Evolutionary conservation across 1,140 invertebrate genomes (phyloP).

Genomic region (Hylyphantes graminicola): DNA sequence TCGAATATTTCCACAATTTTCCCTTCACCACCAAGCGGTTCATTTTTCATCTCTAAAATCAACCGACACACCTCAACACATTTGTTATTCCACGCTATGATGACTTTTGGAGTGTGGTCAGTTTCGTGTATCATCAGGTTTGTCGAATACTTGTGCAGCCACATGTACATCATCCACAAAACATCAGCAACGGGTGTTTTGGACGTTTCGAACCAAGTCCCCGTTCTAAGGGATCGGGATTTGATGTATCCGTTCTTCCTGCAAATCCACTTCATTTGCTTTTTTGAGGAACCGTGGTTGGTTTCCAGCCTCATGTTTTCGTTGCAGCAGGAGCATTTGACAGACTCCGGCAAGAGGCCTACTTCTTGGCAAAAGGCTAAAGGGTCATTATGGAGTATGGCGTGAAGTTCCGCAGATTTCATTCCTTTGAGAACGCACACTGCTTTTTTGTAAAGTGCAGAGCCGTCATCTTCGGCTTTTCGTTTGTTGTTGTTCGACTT

Average conservation of each 20-base stretch:
- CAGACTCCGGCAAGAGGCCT: too few relatives aligned
- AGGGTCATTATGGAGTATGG: too few relatives aligned
- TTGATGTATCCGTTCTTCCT: background rate
- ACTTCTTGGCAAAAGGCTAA: too few relatives aligned
- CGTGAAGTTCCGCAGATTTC: too few relatives aligned
- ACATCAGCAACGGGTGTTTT: background rate
- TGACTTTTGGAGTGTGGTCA: background rate
- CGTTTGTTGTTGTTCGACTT: too few relatives aligned
- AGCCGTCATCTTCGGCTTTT: too few relatives aligned
- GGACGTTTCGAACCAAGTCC: slow-evolving; percentile 6
- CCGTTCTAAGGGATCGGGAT: background rate
- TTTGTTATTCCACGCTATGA: background rate
- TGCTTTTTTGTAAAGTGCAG: too few relatives aligned
- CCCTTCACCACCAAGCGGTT: background rate
- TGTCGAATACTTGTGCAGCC: background rate
- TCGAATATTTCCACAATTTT: background rate
- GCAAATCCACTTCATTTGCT: background rate
- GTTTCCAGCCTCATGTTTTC: too few relatives aligned
- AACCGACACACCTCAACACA: background rate
- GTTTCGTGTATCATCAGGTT: background rate
- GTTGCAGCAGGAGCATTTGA: too few relatives aligned
- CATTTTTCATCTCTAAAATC: background rate
- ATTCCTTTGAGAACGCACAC: too few relatives aligned
- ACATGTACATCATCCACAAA: background rate
- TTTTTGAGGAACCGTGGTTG: too few relatives aligned